Evolutionary conservation across 1,140 invertebrate species (phyloP).

Genomic region (Polypedilum pembai): DNA sequence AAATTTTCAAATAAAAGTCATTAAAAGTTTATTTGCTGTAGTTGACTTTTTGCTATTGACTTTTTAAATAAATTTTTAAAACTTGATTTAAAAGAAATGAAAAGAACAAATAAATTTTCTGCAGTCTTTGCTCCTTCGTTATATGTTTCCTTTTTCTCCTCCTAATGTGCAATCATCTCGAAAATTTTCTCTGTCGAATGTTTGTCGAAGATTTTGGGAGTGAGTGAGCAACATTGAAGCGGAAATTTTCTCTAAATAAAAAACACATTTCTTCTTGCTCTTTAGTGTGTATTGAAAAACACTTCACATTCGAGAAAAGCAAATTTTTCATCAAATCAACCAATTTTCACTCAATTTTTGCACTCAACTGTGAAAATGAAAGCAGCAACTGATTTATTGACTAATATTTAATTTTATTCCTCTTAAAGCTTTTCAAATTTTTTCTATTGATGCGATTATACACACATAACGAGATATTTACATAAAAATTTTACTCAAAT

Average conservation of each 20-base stretch:
- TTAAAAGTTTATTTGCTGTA: no score
- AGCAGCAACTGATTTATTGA: conserved; percentile 22
- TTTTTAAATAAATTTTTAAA: no score
- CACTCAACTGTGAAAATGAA: not conserved
- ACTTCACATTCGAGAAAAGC: not conserved
- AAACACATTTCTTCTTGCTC: not conserved
- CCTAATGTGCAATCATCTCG: conserved; percentile 4
- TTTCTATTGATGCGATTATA: no score
- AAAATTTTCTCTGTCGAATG: not conserved
- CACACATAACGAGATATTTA: no score
- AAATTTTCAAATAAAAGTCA: no score
- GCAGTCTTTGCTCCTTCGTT: no score
- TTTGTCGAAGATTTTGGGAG: not conserved
- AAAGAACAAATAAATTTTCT: no score
- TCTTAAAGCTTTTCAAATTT: not conserved
- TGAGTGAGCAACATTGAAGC: no score
- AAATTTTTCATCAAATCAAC: conserved; percentile 13
- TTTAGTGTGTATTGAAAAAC: not conserved
- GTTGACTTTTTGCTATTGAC: no score
- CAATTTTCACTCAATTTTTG: conserved; percentile 23
- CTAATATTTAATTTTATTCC: conserved; percentile 21
- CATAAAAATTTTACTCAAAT: no score
- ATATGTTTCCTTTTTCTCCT: not conserved
- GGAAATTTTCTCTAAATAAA: not conserved
- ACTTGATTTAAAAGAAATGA: no score